These are phyloP conservation scores for Drosophila murphyi DNA, from an alignment of 1,140 invertebrate genomes.

Conservation along the genomic window DNA sequence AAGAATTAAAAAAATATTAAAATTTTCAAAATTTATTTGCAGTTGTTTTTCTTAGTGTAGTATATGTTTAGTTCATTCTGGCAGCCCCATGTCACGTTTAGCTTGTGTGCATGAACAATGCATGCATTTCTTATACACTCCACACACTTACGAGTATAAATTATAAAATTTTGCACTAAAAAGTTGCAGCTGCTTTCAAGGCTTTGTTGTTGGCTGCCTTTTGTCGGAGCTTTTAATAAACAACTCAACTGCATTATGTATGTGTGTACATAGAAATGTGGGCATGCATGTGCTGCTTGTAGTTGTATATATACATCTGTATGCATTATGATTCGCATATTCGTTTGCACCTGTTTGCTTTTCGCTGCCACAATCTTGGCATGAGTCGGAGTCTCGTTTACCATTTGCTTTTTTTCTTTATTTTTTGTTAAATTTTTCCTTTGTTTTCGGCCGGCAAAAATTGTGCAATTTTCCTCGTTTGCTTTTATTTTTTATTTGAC, in stretches of 20 bases:
- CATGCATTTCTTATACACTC: slow-evolving; percentile 37
- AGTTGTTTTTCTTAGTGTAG: neutral
- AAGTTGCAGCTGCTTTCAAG: slow-evolving; percentile 56
- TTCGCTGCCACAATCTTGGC: slow-evolving; percentile 3
- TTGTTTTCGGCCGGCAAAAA: slow-evolving; percentile 77
- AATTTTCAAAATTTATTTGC: too few relatives aligned
- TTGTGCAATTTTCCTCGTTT: slow-evolving; percentile 54
- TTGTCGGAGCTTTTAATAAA: slow-evolving; percentile 75
- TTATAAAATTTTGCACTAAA: slow-evolving; percentile 70
- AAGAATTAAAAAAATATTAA: too few relatives aligned
- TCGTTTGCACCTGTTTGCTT: slow-evolving; percentile 63
- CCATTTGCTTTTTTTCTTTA: slow-evolving; percentile 52
- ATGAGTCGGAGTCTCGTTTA: neutral
- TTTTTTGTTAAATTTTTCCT: slow-evolving; percentile 77
- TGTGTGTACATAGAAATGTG: slow-evolving; percentile 4
- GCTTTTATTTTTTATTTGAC: slow-evolving; percentile 30
- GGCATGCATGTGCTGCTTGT: neutral
- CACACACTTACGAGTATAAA: slow-evolving; percentile 63
- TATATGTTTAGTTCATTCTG: slow-evolving; percentile 3
- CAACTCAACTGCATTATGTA: slow-evolving; percentile 52
- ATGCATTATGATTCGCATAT: slow-evolving; percentile 60
- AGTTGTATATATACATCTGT: slow-evolving; percentile 17
- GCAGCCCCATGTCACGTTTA: slow-evolving; percentile 49
- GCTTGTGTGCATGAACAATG: slow-evolving; percentile 58
- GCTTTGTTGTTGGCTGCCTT: slow-evolving; percentile 54